phyloP scores from a whole-genome alignment of 2,888 invertebrate species.

The Zonitis immaculata region DNA sequence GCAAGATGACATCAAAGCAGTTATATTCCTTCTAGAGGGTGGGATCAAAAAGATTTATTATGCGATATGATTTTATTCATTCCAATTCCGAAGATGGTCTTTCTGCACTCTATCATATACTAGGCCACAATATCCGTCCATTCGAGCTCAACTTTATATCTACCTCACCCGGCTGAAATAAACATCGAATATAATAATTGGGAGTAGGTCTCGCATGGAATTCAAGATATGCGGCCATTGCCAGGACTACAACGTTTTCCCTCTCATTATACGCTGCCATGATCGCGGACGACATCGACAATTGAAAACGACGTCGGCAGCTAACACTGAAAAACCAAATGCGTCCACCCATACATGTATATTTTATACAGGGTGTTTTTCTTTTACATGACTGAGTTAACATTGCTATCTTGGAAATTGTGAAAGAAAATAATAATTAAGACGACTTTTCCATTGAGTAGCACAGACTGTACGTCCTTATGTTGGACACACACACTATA shows the following conservation, averaged over 20 bases:
- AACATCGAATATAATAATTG: conserved; percentile 43
- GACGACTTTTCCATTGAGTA: too few species aligned
- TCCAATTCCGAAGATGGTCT: conserved; percentile 33
- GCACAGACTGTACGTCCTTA: too few species aligned
- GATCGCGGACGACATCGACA: conserved; percentile 2
- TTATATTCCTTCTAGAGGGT: conserved; percentile 1
- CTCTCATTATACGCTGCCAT: conserved; percentile 27
- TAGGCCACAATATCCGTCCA: conserved; percentile 39
- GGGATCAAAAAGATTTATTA: conserved; percentile 22
- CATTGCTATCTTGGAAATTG: too few species aligned
- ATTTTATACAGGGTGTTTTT: too few species aligned
- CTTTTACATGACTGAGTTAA: too few species aligned
- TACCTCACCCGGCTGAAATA: conserved; percentile 35
- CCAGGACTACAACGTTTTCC: conserved; percentile 30
- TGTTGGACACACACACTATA: too few species aligned
- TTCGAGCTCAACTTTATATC: conserved; percentile 31
- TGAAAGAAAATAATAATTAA: too few species aligned
- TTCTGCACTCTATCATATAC: conserved; percentile 38
- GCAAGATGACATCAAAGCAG: conserved; percentile 15
- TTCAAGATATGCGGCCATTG: conserved; percentile 38
- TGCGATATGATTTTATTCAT: conserved; percentile 32
- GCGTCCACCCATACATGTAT: too few species aligned
- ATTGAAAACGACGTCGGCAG: neutral
- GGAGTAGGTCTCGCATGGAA: conserved; percentile 37
- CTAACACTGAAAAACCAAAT: neutral